Conservation (phyloP, 2,113 vertebrate species). For the Etheostoma cragini region DNA sequence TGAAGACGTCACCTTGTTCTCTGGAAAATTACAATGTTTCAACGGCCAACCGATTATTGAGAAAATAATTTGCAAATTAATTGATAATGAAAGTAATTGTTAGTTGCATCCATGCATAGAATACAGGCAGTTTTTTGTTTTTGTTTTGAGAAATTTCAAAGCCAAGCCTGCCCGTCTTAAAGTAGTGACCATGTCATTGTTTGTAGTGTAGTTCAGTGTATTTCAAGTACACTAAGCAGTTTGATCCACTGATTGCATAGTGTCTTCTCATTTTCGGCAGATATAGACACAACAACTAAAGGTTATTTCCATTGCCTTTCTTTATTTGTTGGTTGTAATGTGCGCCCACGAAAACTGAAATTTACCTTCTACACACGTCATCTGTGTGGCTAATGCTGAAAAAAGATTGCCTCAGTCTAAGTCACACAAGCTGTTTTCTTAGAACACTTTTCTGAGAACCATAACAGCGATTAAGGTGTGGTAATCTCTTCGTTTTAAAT, state of each 20-base stretch:
- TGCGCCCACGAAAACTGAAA: background rate
- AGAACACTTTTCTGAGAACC: background rate
- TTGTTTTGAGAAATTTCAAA: background rate
- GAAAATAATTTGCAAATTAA: background rate
- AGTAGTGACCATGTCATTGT: background rate
- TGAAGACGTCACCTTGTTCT: background rate
- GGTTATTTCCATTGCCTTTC: background rate
- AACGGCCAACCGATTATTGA: background rate
- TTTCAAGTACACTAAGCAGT: conserved; percentile 5
- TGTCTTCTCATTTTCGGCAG: background rate
- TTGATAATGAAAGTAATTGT: background rate
- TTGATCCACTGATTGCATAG: background rate
- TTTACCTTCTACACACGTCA: background rate
- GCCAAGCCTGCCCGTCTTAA: background rate
- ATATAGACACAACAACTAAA: background rate
- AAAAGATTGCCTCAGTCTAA: background rate
- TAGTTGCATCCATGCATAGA: background rate
- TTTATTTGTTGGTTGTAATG: background rate
- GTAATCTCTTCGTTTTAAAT: background rate
- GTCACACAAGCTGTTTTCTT: background rate
- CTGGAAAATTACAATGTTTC: background rate
- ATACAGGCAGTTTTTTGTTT: background rate
- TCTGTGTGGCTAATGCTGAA: background rate
- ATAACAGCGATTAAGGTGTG: background rate
- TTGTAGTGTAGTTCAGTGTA: no score